Base-by-base conservation (phyloP, 2,113 vertebrate genomes). In the Prionailurus viverrinus region DNA sequence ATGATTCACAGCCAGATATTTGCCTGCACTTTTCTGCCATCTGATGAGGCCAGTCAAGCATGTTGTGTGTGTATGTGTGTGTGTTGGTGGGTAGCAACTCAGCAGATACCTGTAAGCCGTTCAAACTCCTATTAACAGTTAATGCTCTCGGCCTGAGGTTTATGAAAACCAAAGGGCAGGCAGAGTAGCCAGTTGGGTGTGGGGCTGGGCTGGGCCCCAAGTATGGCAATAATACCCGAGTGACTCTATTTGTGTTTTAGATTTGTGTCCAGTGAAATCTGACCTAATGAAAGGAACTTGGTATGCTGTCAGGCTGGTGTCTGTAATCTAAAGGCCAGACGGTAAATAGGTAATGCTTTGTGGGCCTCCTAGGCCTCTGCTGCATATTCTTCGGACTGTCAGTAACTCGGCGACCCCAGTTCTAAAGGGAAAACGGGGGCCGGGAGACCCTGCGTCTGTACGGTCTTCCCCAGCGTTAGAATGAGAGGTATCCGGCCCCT, bases 211-310 rank as follows among this genome's bases (percentile, higher is more conserved):
- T 12, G 14, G 69, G 92, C 73, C 89, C 53, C 84, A 23, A 1
- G 16, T 13, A 0, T 0, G 58, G 21, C 58, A 23, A 6, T 61
- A 9, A 23, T 33, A 25, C 66, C 81, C 0, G 1, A 63, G 18
- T 8, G 58, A 27, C n/a, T 74, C 1, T 19, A 3, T 27, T 83
- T 90, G 41, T 27, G 0, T 88, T 78, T 85, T 53, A 68, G 16
- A 39, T 76, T 25, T 93, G 39, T 41, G 45, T 36, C 68, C 91
- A 14, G 25, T 53, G 68, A 41, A 29, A 21, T 25, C 4, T 73
- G 68, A 66, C 48, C 63, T 23, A 8, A 8, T 41, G 23, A n/a
- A 69, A 45, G 87, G 66, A 31, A 29, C 25, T 9, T 11, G 4
- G 9, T 10, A 0, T 45, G 66, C 23, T 25, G 10, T 18, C 2